These are phyloP conservation scores for Drosophila lutescens DNA, from an alignment of 2,888 invertebrate species.

Conservation along the genomic window DNA sequence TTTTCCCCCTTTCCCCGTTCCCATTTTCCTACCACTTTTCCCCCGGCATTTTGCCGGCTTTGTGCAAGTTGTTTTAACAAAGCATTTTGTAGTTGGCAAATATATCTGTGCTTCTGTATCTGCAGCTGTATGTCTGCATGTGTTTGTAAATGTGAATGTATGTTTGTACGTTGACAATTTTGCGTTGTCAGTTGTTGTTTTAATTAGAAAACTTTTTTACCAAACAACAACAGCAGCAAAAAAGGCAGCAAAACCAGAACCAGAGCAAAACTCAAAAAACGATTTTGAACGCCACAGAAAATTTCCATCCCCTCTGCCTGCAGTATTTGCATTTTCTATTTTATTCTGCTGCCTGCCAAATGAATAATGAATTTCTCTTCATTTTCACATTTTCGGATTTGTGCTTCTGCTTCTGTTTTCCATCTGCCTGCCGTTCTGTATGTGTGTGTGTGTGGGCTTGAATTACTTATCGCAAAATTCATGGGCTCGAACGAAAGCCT, in stretches of 20 bases:
- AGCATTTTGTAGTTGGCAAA: constrained; percentile 75
- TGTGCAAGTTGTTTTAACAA: constrained; percentile 66
- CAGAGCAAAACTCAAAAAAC: constrained; percentile 73
- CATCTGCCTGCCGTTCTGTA: constrained; percentile 9
- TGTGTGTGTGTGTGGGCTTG: constrained; percentile 10
- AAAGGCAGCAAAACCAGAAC: constrained; percentile 13
- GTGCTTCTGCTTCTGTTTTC: constrained; percentile 22
- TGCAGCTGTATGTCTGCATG: constrained; percentile 6
- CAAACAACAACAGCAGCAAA: constrained; percentile 62
- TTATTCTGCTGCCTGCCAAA: constrained; percentile 65
- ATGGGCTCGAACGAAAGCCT: constrained; percentile 20
- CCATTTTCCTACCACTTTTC: not conserved
- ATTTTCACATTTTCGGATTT: constrained; percentile 47
- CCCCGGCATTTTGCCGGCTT: constrained; percentile 33
- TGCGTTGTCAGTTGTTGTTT: constrained; percentile 80
- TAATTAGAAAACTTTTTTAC: constrained; percentile 79
- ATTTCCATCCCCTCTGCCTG: constrained; percentile 47
- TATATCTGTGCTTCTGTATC: constrained; percentile 37
- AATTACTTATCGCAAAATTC: constrained; percentile 36
- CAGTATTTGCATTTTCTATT: constrained; percentile 75
- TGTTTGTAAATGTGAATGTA: constrained; percentile 13
- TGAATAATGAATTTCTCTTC: constrained; percentile 75
- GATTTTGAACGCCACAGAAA: constrained; percentile 72
- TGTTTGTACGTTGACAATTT: constrained; percentile 73
- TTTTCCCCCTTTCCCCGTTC: not conserved